Conservation (phyloP, 2,113 vertebrate genomes). For the Notarius quadriscutis region DNA sequence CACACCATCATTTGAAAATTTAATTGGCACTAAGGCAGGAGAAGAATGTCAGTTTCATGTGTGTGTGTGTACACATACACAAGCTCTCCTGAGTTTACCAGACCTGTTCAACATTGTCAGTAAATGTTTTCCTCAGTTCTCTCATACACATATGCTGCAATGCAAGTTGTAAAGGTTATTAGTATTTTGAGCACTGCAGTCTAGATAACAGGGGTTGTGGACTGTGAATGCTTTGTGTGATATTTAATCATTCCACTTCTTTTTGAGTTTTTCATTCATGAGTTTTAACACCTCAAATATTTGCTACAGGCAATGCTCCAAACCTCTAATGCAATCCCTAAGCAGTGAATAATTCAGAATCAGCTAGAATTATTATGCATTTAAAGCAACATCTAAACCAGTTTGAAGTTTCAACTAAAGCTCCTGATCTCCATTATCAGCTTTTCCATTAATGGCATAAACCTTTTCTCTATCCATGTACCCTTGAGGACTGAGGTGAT, state of each 20-base stretch:
- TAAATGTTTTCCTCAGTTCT: neutral
- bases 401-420: conserved; percentile 12
- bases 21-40: neutral
- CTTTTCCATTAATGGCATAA: conserved; percentile 13
- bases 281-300: neutral
- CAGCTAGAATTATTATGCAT: neutral
- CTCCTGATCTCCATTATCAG: neutral
- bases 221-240: neutral
- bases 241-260: neutral
- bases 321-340: neutral
- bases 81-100: neutral
- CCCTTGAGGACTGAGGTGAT: conserved; percentile 31
- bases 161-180: neutral
- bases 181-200: neutral
- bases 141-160: neutral
- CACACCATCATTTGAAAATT: neutral
- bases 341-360: neutral
- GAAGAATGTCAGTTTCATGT: neutral
- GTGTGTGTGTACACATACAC: neutral
- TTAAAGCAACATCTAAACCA: neutral
- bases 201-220: neutral
- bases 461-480: neutral
- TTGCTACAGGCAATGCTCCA: neutral
- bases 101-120: neutral
- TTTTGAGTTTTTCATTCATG: neutral